These are phyloP conservation scores for Caenorhabditis sp. DNA, from an alignment of 2,888 invertebrate species.

Conservation along the genomic window DNA sequence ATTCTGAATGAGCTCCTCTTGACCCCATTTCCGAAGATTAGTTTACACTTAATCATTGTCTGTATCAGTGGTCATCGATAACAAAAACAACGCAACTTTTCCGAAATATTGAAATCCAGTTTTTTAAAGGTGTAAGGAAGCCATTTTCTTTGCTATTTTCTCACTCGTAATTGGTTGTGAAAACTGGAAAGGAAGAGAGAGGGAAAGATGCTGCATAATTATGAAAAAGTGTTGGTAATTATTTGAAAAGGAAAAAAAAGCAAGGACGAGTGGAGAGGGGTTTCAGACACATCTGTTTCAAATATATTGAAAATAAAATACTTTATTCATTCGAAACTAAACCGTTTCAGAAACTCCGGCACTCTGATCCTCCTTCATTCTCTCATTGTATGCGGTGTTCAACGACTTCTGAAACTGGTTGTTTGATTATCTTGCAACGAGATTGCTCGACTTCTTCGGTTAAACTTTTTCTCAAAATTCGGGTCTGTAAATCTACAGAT, in stretches of 20 bases:
- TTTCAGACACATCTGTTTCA: not conserved
- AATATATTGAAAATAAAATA: not conserved
- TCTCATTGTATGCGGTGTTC: constrained; percentile 21
- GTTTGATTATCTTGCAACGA: too few species aligned
- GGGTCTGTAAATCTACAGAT: too few species aligned
- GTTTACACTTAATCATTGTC: not conserved
- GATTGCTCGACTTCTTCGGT: too few species aligned
- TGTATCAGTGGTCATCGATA: constrained; percentile 11
- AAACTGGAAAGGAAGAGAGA: constrained; percentile 38
- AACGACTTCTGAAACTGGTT: constrained; percentile 27
- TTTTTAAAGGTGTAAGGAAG: constrained; percentile 25
- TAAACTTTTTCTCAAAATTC: too few species aligned
- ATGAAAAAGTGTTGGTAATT: constrained; percentile 42
- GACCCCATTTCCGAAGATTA: not conserved
- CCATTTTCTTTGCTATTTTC: constrained; percentile 16
- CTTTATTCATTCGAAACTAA: not conserved
- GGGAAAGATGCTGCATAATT: constrained; percentile 25
- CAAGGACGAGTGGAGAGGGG: constrained; percentile 6
- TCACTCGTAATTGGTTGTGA: constrained; percentile 40
- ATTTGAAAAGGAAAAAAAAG: constrained; percentile 17
- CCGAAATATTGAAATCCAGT: not conserved
- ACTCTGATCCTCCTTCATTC: constrained; percentile 32
- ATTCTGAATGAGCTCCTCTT: too few species aligned
- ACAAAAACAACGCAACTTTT: constrained; percentile 9
- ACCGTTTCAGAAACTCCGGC: constrained; percentile 24